Percentiles rank a stretch among this genome's conserved stretches.
These are phyloP conservation scores for Reinhardtius hippoglossoides DNA, from an alignment of 2,113 vertebrate genomes.

Conservation along the genomic window DNA sequence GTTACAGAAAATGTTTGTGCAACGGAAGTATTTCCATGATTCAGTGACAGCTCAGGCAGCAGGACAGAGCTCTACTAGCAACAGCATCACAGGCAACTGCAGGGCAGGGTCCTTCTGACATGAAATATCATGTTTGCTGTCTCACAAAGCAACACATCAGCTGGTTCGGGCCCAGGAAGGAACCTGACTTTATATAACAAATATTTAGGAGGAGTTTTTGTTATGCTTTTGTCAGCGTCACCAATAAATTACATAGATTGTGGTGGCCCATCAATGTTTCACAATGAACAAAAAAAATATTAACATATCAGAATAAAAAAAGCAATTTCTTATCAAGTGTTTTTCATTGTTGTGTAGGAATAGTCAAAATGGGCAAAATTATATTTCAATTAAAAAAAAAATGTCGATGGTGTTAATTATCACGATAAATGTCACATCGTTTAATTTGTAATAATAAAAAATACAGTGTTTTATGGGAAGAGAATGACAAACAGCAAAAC, in stretches of 20 bases:
- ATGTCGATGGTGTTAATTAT: too few species aligned
- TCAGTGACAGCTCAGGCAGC: conserved; percentile 39
- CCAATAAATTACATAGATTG: not conserved
- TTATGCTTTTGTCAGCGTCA: not conserved
- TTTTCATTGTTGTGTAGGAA: too few species aligned
- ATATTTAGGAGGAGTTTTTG: not conserved
- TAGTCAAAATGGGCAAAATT: too few species aligned
- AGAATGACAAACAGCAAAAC: too few species aligned
- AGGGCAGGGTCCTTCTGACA: not conserved
- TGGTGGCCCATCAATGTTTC: not conserved
- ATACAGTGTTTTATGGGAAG: too few species aligned
- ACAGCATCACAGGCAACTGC: conserved; percentile 6
- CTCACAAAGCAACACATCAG: not conserved
- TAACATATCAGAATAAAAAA: not conserved
- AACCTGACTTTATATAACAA: not conserved
- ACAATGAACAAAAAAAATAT: not conserved
- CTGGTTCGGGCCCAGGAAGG: not conserved
- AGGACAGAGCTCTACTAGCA: conserved; percentile 11
- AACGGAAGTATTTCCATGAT: conserved; percentile 48
- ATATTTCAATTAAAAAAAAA: too few species aligned
- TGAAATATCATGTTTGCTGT: conserved; percentile 7
- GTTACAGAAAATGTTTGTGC: conserved; percentile 48
- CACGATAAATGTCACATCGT: too few species aligned
- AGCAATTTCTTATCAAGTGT: too few species aligned
- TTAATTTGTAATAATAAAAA: too few species aligned